These are phyloP conservation scores for Synergus itoensis DNA, from an alignment of 2,888 invertebrate genomes.

Conservation along the genomic window DNA sequence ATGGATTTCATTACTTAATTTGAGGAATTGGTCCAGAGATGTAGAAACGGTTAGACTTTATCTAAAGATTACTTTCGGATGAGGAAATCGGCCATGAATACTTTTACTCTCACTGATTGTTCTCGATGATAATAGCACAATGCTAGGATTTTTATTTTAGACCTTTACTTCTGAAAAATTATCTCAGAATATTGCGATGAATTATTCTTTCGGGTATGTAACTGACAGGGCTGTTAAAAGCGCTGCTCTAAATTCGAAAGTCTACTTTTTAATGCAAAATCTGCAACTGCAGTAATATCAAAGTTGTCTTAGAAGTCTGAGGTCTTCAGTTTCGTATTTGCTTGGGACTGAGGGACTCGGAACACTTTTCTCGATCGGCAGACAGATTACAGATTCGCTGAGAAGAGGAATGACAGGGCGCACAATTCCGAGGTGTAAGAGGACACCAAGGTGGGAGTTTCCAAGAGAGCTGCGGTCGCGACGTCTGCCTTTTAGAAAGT, in stretches of 20 bases:
- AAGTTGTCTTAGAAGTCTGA: neutral
- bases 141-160: constrained; percentile 22
- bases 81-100: constrained; percentile 37
- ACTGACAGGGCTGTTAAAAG: neutral
- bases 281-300: neutral
- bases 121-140: constrained; percentile 30
- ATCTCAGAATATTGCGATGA: neutral
- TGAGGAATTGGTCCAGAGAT: constrained; percentile 30
- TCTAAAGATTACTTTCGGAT: constrained; percentile 1
- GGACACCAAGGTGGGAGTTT: constrained; percentile 57
- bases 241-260: too few species aligned
- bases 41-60: constrained; percentile 1
- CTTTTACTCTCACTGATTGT: constrained; percentile 23
- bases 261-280: too few species aligned
- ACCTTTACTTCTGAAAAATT: constrained; percentile 6
- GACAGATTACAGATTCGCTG: constrained; percentile 52
- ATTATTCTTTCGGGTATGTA: neutral
- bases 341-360: neutral
- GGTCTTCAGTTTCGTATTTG: constrained; percentile 19
- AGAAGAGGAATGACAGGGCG: constrained; percentile 47
- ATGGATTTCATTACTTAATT: constrained; percentile 25
- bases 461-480: constrained; percentile 51
- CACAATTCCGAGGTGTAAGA: constrained; percentile 54
- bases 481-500: constrained; percentile 55
- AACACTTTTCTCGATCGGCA: constrained; percentile 47